These are phyloP conservation scores for Penaeus japonicus DNA, from an alignment of 1,140 invertebrate genomes.

Conservation along the genomic window DNA sequence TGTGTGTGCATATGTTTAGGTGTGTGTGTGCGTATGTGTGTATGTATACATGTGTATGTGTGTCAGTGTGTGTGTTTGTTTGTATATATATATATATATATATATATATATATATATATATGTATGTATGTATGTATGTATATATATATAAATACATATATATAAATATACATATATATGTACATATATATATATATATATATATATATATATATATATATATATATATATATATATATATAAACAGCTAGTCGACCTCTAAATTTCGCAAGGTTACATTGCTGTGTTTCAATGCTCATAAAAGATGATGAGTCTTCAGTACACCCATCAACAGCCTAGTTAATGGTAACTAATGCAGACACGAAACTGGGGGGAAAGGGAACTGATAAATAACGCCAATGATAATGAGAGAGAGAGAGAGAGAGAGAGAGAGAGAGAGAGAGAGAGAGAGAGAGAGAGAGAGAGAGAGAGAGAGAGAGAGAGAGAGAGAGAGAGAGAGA, in stretches of 20 bases:
- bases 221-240: neutral
- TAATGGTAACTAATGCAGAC: neutral
- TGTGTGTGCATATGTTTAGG: neutral
- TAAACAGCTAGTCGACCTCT: neutral
- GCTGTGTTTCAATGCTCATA: neutral
- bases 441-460: neutral
- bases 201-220: conserved; percentile 15
- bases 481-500: neutral
- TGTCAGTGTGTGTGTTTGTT: neutral
- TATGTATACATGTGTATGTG: neutral
- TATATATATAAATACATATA: conserved; percentile 12
- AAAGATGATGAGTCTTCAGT: neutral
- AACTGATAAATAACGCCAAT: neutral
- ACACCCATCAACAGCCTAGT: no score
- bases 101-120: neutral
- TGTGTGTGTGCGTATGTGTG: conserved; percentile 6
- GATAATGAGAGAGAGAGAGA: neutral
- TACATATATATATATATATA: conserved; percentile 19
- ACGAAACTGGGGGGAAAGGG: neutral
- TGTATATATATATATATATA: neutral
- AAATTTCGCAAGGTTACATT: neutral
- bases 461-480: neutral
- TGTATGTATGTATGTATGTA: neutral
- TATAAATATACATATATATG: conserved; percentile 2
- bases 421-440: conserved; percentile 9